Evolutionary conservation across 2,797 vertebrate genomes (phyloP), one percentile per base, ranked within the genome.

Genomic region (Anolis apletophallus): DNA sequence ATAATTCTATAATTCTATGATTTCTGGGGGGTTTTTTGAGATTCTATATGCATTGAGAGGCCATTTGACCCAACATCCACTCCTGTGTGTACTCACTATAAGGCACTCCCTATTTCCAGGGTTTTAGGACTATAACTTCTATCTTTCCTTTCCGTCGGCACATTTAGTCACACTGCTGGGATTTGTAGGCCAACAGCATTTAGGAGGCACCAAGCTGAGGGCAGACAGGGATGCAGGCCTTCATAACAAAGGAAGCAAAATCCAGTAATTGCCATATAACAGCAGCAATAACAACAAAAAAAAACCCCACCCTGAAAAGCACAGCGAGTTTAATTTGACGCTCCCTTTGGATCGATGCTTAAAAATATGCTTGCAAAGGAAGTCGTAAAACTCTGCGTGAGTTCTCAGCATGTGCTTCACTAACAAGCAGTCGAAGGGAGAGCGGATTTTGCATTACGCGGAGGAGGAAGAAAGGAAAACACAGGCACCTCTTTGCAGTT

Each of bases 401-500:
- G n/a, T 77, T 17, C 88, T 89, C 19, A 16, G 10, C 14, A 2
- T 57, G 61, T 64, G 69, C 14, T 3, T 80, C 26, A 12, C 26
- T 59, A 3, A 5, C 10, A 73, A 26, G 23, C 75, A 36, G 16
- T n/a, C 16, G 14, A 46, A 21, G 32, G 14, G 54, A 40, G 10
- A 0, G 0, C 0, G 86, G 46, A 46, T 8, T 46, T 5, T 8
- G 46, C 46, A 46, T 46, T 5, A 6, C 46, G 5, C 1, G 46
- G 46, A 46, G 5, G 46, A 5, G 29, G 52, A 67, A 46, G 52
- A 67, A 46, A 69, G 10, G 7, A 69, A 68, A 69, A 46, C 6
- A 8, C 12, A 12, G 86, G 93, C 92, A 99, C 99, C 98, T 99
- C 99, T 97, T 99, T 99, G 96, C 99, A 99, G 96, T 99, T 99